Percentiles rank a stretch among this genome's conserved stretches.
These are phyloP conservation scores for Hucho hucho DNA, from an alignment of 2,113 vertebrate genomes.

Conservation along the genomic window DNA sequence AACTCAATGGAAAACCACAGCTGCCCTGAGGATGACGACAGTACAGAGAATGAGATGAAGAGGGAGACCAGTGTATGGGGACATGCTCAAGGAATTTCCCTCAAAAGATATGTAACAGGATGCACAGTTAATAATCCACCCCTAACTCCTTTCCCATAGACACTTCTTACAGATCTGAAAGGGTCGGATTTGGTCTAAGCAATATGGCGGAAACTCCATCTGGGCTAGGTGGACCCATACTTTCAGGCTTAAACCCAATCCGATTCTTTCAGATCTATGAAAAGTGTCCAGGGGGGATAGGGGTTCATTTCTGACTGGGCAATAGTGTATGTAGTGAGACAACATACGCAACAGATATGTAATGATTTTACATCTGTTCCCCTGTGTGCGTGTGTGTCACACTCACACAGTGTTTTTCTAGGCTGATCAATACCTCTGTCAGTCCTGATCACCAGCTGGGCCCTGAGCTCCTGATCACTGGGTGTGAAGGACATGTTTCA, in stretches of 20 bases:
- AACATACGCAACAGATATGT: too few species aligned
- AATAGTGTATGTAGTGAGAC: too few species aligned
- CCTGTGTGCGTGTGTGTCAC: not conserved
- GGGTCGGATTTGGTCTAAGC: not conserved
- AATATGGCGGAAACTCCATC: too few species aligned
- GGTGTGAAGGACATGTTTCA: conserved; percentile 65
- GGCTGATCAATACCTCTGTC: conserved; percentile 68
- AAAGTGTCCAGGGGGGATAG: too few species aligned
- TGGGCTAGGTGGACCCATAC: too few species aligned
- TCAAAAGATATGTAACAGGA: not conserved
- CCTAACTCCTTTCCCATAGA: not conserved
- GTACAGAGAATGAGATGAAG: not conserved
- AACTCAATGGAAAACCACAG: conserved; percentile 53
- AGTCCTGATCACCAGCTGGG: conserved; percentile 41
- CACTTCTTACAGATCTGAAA: not conserved
- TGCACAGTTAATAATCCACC: not conserved
- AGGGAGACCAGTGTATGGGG: not conserved
- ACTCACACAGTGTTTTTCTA: conserved; percentile 1
- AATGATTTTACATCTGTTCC: too few species aligned
- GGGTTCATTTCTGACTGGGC: too few species aligned
- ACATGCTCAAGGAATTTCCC: conserved; percentile 2
- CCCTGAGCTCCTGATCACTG: conserved; percentile 59
- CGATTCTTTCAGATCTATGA: too few species aligned
- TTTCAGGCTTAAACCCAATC: too few species aligned
- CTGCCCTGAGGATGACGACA: conserved; percentile 1